These are phyloP conservation scores for Sclerurus mexicanus DNA, from an alignment of 2,113 vertebrate species.

Conservation along the genomic window DNA sequence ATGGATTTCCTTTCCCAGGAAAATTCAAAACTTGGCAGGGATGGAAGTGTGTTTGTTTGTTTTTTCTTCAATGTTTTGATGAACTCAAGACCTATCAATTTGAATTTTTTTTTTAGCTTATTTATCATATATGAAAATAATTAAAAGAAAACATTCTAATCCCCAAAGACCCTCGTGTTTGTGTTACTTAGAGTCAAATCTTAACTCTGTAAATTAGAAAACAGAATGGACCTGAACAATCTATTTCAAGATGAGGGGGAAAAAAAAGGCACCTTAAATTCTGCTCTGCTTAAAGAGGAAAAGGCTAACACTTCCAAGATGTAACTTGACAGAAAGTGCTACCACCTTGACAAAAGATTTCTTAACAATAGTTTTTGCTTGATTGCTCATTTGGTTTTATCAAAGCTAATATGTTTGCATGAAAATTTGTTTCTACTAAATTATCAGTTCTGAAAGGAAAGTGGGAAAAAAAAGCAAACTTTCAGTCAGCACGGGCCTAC, in stretches of 20 bases:
- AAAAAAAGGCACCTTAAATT: neutral
- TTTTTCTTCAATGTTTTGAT: conserved; percentile 22
- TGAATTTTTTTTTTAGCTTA: neutral
- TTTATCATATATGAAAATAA: conserved; percentile 40
- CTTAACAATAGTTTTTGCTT: neutral
- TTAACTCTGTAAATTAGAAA: neutral
- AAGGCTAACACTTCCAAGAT: neutral
- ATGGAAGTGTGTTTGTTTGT: neutral
- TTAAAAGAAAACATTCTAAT: conserved; percentile 35
- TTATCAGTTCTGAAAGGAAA: neutral
- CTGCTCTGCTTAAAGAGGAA: neutral
- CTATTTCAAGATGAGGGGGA: neutral
- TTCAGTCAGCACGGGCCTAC: rapidly evolving
- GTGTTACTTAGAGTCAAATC: neutral
- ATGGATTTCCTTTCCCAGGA: conserved; percentile 27
- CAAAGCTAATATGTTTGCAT: neutral
- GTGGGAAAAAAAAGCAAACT: neutral
- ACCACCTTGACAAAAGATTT: neutral
- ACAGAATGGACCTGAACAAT: neutral
- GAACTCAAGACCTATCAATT: neutral
- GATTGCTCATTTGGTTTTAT: neutral
- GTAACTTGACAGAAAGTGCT: neutral
- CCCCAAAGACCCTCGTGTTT: neutral
- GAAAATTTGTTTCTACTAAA: neutral
- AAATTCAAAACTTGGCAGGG: neutral